phyloP scores from a whole-genome alignment of 2,888 invertebrate genomes.

The Philopedon plagiatum region DNA sequence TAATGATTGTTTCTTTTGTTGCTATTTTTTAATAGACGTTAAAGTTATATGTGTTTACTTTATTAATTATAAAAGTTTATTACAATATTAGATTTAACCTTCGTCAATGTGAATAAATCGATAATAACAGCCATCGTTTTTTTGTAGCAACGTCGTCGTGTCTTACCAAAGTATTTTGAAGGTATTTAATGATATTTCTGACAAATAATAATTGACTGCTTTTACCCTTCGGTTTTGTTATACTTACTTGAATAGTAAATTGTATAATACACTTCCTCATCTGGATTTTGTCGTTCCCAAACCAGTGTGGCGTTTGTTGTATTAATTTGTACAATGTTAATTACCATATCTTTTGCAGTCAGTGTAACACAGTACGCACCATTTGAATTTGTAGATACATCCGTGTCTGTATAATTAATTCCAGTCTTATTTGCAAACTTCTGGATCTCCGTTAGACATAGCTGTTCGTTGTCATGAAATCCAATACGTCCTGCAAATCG shows the following conservation, averaged over 20 bases:
- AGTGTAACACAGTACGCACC: slow-evolving; percentile 71
- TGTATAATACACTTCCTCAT: slow-evolving; percentile 68
- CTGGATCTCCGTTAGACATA: slow-evolving; percentile 80
- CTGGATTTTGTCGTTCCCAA: slow-evolving; percentile 62
- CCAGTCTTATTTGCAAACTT: slow-evolving; percentile 70
- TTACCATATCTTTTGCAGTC: slow-evolving; percentile 68
- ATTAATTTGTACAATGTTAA: slow-evolving; percentile 62
- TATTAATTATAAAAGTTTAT: too few relatives aligned
- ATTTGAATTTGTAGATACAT: slow-evolving; percentile 76
- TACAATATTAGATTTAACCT: too few relatives aligned
- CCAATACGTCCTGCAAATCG: slow-evolving; percentile 69
- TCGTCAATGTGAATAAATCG: too few relatives aligned
- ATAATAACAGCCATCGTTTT: too few relatives aligned
- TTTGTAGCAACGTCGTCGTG: too few relatives aligned
- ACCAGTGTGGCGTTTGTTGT: slow-evolving; percentile 65
- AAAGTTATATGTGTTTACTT: too few relatives aligned
- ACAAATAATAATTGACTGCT: too few relatives aligned
- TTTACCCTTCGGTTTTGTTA: background rate
- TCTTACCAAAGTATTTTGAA: too few relatives aligned
- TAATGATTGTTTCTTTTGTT: too few relatives aligned
- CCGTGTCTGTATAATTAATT: slow-evolving; percentile 67
- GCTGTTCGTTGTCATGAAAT: slow-evolving; percentile 84
- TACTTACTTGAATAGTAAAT: slow-evolving; percentile 75
- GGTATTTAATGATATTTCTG: too few relatives aligned
- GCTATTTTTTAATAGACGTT: too few relatives aligned